These are phyloP conservation scores for Ptychochromis oligacanthus DNA, from an alignment of 2,113 vertebrate genomes.

Conservation along the genomic window DNA sequence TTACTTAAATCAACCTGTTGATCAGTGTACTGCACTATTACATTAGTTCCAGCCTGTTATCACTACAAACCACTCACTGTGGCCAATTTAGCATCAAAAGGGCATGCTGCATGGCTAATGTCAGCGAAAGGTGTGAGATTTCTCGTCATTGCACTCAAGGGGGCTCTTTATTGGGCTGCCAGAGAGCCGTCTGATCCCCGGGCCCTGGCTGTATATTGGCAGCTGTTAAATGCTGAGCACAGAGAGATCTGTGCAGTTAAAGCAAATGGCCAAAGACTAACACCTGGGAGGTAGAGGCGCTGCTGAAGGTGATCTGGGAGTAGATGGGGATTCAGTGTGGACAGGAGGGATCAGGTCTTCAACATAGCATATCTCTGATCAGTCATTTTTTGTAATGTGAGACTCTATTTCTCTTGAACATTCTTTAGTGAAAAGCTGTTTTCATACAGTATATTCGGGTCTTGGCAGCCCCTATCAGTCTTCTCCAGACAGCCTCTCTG, in stretches of 20 bases:
- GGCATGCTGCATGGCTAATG: constrained; percentile 82
- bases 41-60: constrained; percentile 41
- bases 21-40: constrained; percentile 13
- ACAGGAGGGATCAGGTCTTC: neutral
- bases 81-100: constrained; percentile 84
- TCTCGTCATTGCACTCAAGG: constrained; percentile 79
- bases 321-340: neutral
- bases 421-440: neutral
- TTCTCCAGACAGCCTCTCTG: neutral
- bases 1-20: neutral
- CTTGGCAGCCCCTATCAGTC: neutral
- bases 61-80: constrained; percentile 72
- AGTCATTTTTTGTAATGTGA: neutral
- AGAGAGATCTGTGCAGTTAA: constrained; percentile 69
- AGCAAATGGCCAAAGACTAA: constrained; percentile 81
- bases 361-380: neutral
- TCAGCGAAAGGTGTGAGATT: constrained; percentile 83
- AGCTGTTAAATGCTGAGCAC: constrained; percentile 80
- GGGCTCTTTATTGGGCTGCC: constrained; percentile 78
- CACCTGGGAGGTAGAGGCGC: constrained; percentile 57
- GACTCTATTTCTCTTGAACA: neutral
- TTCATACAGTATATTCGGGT: neutral
- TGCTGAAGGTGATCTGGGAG: constrained; percentile 30
- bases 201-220: constrained; percentile 83
- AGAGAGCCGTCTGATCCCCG: constrained; percentile 80